These are phyloP conservation scores for Lycopodina hypogea DNA, from an alignment of 37 sponge, comb jelly and placozoan species.

Conservation along the genomic window DNA sequence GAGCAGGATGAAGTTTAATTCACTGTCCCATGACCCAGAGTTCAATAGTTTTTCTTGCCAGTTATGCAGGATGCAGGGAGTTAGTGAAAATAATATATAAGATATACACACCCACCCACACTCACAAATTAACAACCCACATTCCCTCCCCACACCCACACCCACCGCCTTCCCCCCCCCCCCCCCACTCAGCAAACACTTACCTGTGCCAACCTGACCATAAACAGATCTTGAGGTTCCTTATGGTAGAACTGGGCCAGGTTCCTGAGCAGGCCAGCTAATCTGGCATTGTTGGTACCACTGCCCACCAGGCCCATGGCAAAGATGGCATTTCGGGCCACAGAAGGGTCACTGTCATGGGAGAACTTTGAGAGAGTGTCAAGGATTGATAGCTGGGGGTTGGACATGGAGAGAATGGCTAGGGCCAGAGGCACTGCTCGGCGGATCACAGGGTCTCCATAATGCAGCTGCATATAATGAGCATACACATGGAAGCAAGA, in stretches of 20 bases:
- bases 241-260: conserved; percentile 97
- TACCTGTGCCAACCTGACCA: conserved; percentile 96
- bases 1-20: no score
- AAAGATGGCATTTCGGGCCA: conserved; percentile 92
- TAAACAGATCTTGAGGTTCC: conserved; percentile 85
- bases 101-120: no score
- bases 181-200: background rate
- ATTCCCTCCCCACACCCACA: no score
- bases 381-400: conserved; percentile 89
- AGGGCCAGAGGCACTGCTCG: conserved; percentile 93
- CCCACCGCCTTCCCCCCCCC: no score
- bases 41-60: no score
- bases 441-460: conserved; percentile 90
- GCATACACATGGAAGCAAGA: no score
- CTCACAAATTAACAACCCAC: background rate
- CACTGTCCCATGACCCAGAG: no score
- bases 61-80: no score
- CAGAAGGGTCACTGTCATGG: conserved; percentile 92
- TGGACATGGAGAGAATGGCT: conserved; percentile 85
- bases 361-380: conserved; percentile 96
- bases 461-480: conserved; percentile 65
- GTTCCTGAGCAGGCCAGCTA: conserved; percentile 89
- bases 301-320: conserved; percentile 95
- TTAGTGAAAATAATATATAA: no score
- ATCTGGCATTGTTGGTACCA: conserved; percentile 96